phyloP scores from a whole-genome alignment of 2,797 vertebrate genomes.

The Serranus cabrilla region DNA sequence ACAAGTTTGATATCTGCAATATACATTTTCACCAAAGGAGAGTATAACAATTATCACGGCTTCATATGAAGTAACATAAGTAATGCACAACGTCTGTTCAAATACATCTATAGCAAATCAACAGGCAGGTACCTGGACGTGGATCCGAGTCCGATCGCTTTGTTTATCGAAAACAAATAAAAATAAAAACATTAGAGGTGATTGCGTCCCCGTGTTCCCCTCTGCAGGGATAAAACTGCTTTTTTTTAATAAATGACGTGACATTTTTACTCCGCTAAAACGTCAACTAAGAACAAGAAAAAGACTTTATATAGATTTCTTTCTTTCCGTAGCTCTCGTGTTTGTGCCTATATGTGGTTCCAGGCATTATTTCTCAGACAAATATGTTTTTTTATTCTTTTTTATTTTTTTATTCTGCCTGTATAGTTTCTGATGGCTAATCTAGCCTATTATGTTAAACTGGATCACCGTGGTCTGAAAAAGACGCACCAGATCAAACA shows the following conservation, averaged over 20 bases:
- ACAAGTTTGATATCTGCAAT: constrained; percentile 96
- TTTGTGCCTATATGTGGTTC: constrained; percentile 41
- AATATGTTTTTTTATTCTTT: not conserved
- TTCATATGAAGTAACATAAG: constrained; percentile 85
- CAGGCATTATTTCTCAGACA: constrained; percentile 39
- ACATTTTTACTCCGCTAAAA: constrained; percentile 68
- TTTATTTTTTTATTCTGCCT: constrained; percentile 15
- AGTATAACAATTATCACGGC: constrained; percentile 87
- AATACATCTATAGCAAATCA: constrained; percentile 77
- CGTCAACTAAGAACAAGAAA: constrained; percentile 66
- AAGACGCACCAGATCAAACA: constrained; percentile 59
- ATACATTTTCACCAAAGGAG: constrained; percentile 93
- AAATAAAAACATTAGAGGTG: constrained; percentile 44
- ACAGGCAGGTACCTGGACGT: constrained; percentile 64
- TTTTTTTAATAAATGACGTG: constrained; percentile 61
- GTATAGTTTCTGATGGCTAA: constrained; percentile 67
- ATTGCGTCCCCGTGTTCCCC: constrained; percentile 17
- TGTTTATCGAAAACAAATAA: constrained; percentile 34
- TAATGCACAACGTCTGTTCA: constrained; percentile 83
- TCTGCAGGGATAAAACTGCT: constrained; percentile 51
- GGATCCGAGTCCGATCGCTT: constrained; percentile 49
- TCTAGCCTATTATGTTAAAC: constrained; percentile 65
- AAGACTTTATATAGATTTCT: constrained; percentile 67
- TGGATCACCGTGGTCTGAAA: constrained; percentile 69
- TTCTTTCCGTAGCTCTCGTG: constrained; percentile 50